Evolutionary conservation across 2,113 vertebrate genomes (phyloP).

Genomic region (Garra rufa): DNA sequence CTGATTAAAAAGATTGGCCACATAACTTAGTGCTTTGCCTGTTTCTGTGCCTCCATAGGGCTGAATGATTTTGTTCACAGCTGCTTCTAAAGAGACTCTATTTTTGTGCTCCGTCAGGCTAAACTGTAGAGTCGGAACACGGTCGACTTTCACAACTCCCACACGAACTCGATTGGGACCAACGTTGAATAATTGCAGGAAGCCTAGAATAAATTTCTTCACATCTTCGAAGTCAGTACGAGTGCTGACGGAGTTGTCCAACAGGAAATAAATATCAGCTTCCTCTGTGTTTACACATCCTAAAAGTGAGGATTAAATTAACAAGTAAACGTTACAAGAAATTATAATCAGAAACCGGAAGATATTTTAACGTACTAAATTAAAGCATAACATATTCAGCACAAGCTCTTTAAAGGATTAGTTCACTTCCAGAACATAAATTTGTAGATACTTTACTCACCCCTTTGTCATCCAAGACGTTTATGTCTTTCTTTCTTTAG

Average conservation of each 20-base stretch:
- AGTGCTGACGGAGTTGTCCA: slow-evolving; percentile 85
- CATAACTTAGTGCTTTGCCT: slow-evolving; percentile 74
- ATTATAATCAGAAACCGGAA: not conserved
- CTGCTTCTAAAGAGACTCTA: slow-evolving; percentile 65
- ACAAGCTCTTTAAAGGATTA: not conserved
- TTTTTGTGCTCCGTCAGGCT: slow-evolving; percentile 65
- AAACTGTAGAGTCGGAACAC: slow-evolving; percentile 68
- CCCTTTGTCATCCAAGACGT: too few species aligned
- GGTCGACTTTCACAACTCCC: slow-evolving; percentile 80
- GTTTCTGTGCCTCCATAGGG: slow-evolving; percentile 74
- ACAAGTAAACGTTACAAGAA: not conserved
- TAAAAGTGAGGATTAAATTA: slow-evolving; percentile 53
- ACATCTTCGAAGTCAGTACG: slow-evolving; percentile 77
- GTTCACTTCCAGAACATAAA: too few species aligned
- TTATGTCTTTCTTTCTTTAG: too few species aligned
- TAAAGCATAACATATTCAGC: not conserved
- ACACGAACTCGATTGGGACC: slow-evolving; percentile 76
- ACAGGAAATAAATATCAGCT: slow-evolving; percentile 87
- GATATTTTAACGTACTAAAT: not conserved
- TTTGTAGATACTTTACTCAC: too few species aligned
- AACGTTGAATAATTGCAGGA: slow-evolving; percentile 74
- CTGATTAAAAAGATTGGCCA: slow-evolving; percentile 71
- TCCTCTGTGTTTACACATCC: slow-evolving; percentile 80
- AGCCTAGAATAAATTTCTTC: slow-evolving; percentile 81
- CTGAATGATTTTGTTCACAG: slow-evolving; percentile 71